These are phyloP conservation scores for Ia io DNA, from an alignment of 2,113 vertebrate genomes.

Conservation along the genomic window DNA sequence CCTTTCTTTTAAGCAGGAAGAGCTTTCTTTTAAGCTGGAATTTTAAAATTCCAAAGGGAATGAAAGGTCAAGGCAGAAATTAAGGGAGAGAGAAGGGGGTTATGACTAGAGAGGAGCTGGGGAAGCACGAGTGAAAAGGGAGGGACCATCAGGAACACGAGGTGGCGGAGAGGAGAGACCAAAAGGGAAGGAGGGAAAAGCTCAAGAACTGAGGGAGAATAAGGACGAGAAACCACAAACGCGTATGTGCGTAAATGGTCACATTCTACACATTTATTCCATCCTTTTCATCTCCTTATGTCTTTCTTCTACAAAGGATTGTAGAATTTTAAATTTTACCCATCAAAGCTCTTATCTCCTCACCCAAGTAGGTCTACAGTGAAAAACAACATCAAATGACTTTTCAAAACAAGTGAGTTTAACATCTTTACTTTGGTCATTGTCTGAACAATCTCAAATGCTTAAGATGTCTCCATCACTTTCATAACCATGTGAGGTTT, in stretches of 20 bases:
- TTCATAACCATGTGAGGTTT: neutral
- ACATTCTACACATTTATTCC: accelerated
- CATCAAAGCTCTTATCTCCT: neutral
- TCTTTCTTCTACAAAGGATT: conserved; percentile 6
- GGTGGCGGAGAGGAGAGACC: neutral
- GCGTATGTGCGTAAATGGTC: accelerated
- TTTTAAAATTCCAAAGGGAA: neutral
- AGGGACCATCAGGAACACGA: neutral
- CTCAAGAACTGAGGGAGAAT: neutral
- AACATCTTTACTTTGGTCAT: neutral
- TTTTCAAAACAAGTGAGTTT: neutral
- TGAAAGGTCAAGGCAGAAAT: neutral
- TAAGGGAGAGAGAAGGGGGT: neutral
- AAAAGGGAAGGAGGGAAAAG: neutral
- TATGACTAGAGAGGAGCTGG: neutral
- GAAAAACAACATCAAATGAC: neutral
- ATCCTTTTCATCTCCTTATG: neutral
- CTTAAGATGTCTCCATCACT: neutral
- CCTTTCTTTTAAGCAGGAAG: neutral
- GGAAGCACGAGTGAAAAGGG: no score
- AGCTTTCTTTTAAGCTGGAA: neutral
- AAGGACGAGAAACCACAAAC: neutral
- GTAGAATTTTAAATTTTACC: neutral
- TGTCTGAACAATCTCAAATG: neutral
- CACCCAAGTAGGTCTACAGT: neutral